Evolutionary conservation across 2,888 invertebrate species (phyloP).

Genomic region (Xylota sylvarum): DNA sequence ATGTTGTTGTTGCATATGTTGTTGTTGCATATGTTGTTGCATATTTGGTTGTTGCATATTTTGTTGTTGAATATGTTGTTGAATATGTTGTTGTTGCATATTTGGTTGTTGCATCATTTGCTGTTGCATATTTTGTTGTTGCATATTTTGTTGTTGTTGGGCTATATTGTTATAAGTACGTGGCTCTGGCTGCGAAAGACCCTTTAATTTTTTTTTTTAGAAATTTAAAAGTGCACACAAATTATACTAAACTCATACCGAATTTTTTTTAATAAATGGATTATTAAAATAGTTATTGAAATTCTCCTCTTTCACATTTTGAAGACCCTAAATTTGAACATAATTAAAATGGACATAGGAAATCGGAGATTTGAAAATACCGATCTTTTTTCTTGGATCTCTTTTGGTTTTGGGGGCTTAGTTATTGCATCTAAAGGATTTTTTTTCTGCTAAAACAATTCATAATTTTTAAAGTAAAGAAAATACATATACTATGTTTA

Average conservation of each 20-base stretch:
- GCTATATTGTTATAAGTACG: neutral
- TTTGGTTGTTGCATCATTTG: neutral
- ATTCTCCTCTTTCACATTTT: conserved; percentile 53
- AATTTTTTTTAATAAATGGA: conserved; percentile 21
- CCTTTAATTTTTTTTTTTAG: conserved; percentile 19
- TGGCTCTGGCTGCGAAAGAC: neutral
- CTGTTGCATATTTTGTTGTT: neutral
- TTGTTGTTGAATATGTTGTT: too few species aligned
- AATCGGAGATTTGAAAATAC: conserved; percentile 59
- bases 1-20: conserved; percentile 16
- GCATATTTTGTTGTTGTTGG: conserved; percentile 57
- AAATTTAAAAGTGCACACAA: neutral
- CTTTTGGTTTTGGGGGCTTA: conserved; percentile 79
- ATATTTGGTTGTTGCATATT: conserved; percentile 69
- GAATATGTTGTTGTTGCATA: conserved; percentile 40
- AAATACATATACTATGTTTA: conserved; percentile 9
- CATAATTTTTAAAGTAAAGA: neutral
- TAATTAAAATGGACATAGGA: neutral
- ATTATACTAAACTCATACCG: conserved; percentile 29
- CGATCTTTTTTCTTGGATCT: conserved; percentile 81
- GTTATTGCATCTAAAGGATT: conserved; percentile 83
- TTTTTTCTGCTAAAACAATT: conserved; percentile 78
- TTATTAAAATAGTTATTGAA: neutral
- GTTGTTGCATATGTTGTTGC: conserved; percentile 76
- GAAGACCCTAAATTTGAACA: conserved; percentile 51